phyloP scores from a whole-genome alignment of 2,888 invertebrate genomes.

The Netelia fuscicornis region DNA sequence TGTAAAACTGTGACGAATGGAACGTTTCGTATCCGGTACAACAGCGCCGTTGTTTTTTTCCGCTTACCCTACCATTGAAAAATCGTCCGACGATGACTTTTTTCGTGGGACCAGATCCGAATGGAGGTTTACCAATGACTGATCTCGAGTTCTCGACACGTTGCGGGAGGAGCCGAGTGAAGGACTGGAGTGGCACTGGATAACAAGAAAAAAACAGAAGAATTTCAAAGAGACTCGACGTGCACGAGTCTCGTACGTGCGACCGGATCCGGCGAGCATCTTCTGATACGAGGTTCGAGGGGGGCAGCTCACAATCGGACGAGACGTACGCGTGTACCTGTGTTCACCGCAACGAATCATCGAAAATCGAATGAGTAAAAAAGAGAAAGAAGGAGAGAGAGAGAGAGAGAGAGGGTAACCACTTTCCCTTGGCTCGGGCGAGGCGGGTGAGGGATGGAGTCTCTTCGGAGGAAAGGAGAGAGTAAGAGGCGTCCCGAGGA shows the following conservation, averaged over 20 bases:
- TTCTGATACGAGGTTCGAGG: not conserved
- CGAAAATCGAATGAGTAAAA: conserved; percentile 48
- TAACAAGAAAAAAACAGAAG: conserved; percentile 8
- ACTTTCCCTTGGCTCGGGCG: conserved; percentile 82
- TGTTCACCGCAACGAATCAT: conserved; percentile 72
- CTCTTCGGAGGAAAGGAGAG: conserved; percentile 78
- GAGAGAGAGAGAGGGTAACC: conserved; percentile 77
- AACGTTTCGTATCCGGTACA: conserved; percentile 31
- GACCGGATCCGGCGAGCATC: conserved; percentile 3
- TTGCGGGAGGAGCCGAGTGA: not conserved
- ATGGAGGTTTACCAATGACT: conserved; percentile 23
- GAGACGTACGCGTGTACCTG: conserved; percentile 50
- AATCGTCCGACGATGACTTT: conserved; percentile 47
- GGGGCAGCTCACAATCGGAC: conserved; percentile 30
- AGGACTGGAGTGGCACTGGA: not conserved
- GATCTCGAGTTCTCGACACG: not conserved
- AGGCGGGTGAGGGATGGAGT: conserved; percentile 78
- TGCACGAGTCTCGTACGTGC: conserved; percentile 19
- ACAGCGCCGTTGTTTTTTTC: conserved; percentile 10
- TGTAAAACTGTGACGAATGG: not conserved
- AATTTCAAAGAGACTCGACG: conserved; percentile 37
- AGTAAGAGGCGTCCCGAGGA: conserved; percentile 75
- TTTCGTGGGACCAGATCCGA: conserved; percentile 50
- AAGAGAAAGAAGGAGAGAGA: conserved; percentile 45
- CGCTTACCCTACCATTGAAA: conserved; percentile 30